Base-by-base conservation (phyloP, 2,888 invertebrate genomes). In the Bembecia ichneumoniformis region DNA sequence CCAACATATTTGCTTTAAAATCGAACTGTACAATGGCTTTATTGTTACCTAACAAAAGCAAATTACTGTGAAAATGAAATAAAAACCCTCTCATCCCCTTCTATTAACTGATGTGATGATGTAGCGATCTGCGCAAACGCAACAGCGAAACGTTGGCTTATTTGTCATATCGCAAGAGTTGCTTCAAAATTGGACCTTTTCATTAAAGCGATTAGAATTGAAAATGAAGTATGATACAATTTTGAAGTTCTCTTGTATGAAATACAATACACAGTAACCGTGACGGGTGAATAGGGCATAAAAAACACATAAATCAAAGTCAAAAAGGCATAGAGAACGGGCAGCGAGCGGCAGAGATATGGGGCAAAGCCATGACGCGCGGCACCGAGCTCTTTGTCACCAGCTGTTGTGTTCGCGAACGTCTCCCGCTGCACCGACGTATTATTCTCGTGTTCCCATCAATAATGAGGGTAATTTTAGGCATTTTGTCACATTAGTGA, bases 231-330 rank as follows among this genome's bases (percentile, higher is more conserved):
- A 40, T 28, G 3, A 11, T 40, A n/a, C 4, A 35, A 46, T 47
- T 35, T 47, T 47, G 45, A 48, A 55, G 55, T 61, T 64, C 56
- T 51, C 60, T 52, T 63, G 58, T 60, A 64, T 64, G 68, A 67
- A 73, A 71, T 72, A 72, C 67, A 76, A 74, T 82, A 65, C 69
- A 74, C 82, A 82, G 77, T 69, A 73, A 69, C 77, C 80, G 71
- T 84, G 86, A 81, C 84, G 82, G 73, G 75, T 84, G 87, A 86
- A 87, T 84, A 78, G 81, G 68, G 79, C 69, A 87, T 86, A 87
- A 88, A 88, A 87, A 87, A 80, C 59, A 62, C 75, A 87, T 88
- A 88, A 87, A 87, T 88, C 87, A 88, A 87, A 88, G 87, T 88
- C 87, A 87, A 88, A 87, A 87, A 86, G 87, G 87, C 87, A 83